Evolutionary conservation across 2,797 vertebrate genomes (phyloP).

Genomic region (Brotula barbata): DNA sequence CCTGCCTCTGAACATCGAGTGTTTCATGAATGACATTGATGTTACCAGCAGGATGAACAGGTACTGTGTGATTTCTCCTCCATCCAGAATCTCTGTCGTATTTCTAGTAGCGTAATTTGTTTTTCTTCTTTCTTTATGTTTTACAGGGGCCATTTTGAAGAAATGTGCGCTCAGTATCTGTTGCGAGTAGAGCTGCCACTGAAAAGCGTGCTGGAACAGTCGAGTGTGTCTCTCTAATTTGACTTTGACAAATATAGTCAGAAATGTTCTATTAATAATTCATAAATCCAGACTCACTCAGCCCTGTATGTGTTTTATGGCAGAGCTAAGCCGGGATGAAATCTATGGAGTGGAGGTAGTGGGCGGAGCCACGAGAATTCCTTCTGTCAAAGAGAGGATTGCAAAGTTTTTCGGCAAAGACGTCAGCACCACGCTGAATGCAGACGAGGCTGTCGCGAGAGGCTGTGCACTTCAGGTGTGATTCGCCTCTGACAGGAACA

Average conservation of each 20-base stretch:
- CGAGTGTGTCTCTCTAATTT: conserved; percentile 77
- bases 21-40: conserved; percentile 99
- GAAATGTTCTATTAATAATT: neutral
- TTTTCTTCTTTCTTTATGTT: conserved; percentile 5
- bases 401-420: conserved; percentile 92
- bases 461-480: conserved; percentile 93
- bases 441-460: conserved; percentile 94
- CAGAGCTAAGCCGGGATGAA: conserved; percentile 92
- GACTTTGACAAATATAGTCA: neutral
- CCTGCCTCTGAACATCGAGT: conserved; percentile 95
- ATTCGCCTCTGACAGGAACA: neutral
- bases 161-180: conserved; percentile 88
- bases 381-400: conserved; percentile 93
- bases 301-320: conserved; percentile 20
- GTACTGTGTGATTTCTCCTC: conserved; percentile 50
- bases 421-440: conserved; percentile 94
- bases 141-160: conserved; percentile 89
- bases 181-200: conserved; percentile 88
- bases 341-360: conserved; percentile 94
- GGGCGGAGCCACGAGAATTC: conserved; percentile 93
- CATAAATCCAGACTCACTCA: neutral
- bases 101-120: too few species aligned
- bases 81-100: too few species aligned
- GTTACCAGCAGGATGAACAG: conserved; percentile 95
- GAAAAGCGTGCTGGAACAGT: conserved; percentile 88